Evolutionary conservation across 2,113 vertebrate species (phyloP), one percentile per base, ranked within the genome.

Genomic region (Apaloderma vittatum): DNA sequence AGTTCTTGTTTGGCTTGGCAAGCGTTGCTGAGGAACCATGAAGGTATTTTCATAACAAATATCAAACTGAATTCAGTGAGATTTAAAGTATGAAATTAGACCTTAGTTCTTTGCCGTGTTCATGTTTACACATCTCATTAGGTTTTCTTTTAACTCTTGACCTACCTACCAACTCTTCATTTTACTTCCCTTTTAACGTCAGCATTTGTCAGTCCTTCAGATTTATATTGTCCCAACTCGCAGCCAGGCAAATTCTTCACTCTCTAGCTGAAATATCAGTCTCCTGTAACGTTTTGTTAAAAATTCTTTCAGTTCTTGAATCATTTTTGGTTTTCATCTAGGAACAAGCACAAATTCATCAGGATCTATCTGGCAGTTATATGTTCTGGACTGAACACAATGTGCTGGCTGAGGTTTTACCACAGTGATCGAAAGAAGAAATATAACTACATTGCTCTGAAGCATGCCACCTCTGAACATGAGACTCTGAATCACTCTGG

Each of bases 311-410:
- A 77, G 67, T 49, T 90, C 40, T 79, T 30, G 51, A 81, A 82
- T 59, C 0, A 75, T 55, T 96, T 96, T 83, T 86, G 18, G 1
- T 55, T 93, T 95, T 94, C 71, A 43, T 77, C 73, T 74, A 52
- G 79, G 74, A 80, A 40, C 26, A 92, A 92, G 40, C 6, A 19
- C 29, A 51, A 77, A 24, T 92, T 92, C 57, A 72, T 96, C 86
- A 96, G 36, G 37, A 83, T 92, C 92, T 92, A 55, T 74, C 71
- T 71, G 90, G 78, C 88, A 88, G 74, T 88, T 93, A 90, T 86
- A 32, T 70, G 62, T 48, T 93, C 55, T 10, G 12, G 57, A 71
- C 29, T 40, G 75, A 92, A 72, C 19, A 37, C 26, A 86, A 81
- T 78, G 37, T 63, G 27, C 70, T 85, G 20, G 84, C 36, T 94